Base-by-base conservation (phyloP, 2,797 vertebrate species). In the Myotis vivesi region DNA sequence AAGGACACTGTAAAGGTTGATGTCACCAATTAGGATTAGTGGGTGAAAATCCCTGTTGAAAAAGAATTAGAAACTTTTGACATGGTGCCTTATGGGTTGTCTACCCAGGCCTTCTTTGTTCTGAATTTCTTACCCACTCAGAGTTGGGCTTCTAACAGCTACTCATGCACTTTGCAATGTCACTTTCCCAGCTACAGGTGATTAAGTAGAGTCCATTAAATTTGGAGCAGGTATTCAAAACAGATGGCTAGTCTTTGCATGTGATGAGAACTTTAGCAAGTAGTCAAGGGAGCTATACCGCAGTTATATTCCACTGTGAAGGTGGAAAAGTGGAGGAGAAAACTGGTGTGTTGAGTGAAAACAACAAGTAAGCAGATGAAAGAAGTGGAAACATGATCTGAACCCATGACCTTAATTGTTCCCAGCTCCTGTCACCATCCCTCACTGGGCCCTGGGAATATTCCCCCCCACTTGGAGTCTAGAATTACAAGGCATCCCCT, bases 171-270 rank as follows among this genome's bases (percentile, higher is more conserved):
- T 73, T 38, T 41, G 11, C 16, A 49, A 19, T 41, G 30, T 46
- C n/a, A 62, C 59, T 75, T 83, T 72, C 49, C 59, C 13, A 68
- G 38, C 16, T 49, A 72, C 6, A 38, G 5, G 8, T 36, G 25
- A 81, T 85, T 46, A 72, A 86, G 41, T 49, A 8, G 62, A 85
- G 46, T 53, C 53, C 23, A 59, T 77, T 87, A 73, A 33, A 25
- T 30, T 41, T 69, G 6, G 23, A 44, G 53, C 30, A 62, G 41
- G 16, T 9, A 15, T 51, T 80, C 44, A 46, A 51, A 92, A 57
- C 30, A 93, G 41, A 62, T 76, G 76, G 25, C 41, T 87, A 38
- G 3, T 51, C 57, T 82, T 59, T 68, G 46, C 38, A 33, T 75
- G 33, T 84, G 69, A 51, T n/a, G 28, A 68, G 73, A 86, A 55